Evolutionary conservation across 2,797 vertebrate genomes (phyloP), one percentile per base, ranked within the genome.

Genomic region (Karalla daura): DNA sequence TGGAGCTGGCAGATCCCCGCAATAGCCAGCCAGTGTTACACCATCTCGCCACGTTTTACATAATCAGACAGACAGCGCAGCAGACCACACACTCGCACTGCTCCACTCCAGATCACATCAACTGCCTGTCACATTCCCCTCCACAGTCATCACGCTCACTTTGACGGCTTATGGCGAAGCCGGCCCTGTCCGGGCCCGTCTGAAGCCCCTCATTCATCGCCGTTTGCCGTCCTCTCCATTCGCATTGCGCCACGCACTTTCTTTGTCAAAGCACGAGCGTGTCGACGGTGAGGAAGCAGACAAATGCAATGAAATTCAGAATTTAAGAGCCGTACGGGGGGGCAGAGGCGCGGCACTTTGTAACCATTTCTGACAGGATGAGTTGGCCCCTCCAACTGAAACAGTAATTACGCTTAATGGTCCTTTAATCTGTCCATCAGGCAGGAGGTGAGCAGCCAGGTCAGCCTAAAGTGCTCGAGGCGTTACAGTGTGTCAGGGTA

Each of bases 331-430:
- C 45, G 45, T 28, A 69, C 63, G 45, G 53, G 54, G n/a, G 74
- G 82, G 54, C 82, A 89, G 59, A 84, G 78, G 76, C 71, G 72
- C 69, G 62, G 80, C 83, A 89, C 91, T 92, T 93, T 93, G 86
- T 88, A 90, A 88, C 89, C 63, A 88, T 92, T 92, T 93, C 73
- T 91, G 89, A 90, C 88, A 87, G 78, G 77, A 85, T 63, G 78
- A 92, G 89, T 88, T 86, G 87, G 86, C 86, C 83, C 89, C 90
- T 91, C 80, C 82, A 88, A 86, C 80, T 89, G 86, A 91, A 93
- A 90, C 76, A 84, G 88, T 93, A 94, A 94, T 94, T 93, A 93
- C 89, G 84, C 88, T 89, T 93, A 93, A 94, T 94, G 91, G 91
- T 84, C 86, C 90, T 92, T 93, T 93, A 93, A 93, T 93, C 91